Evolutionary conservation across 1,140 invertebrate species (phyloP).

Genomic region (Pseudomyrmex flavicornis): DNA sequence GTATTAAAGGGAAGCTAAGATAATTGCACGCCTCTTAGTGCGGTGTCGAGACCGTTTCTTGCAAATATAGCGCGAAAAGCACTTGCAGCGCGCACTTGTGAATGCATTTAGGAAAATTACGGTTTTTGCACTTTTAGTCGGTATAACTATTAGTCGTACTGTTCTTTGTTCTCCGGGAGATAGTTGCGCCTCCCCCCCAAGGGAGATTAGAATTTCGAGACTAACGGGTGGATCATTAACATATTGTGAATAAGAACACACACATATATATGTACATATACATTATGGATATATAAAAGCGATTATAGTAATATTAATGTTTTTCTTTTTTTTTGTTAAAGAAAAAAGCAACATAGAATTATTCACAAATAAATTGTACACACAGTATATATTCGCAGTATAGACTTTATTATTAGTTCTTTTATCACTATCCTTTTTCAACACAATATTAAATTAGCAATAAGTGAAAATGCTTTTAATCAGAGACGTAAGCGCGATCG

Average conservation of each 20-base stretch:
- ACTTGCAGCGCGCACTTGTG: not conserved
- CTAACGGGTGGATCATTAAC: not conserved
- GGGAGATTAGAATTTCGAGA: not conserved
- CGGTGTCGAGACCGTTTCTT: slow-evolving; percentile 20
- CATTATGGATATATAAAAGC: not conserved
- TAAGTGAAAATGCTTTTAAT: slow-evolving; percentile 21
- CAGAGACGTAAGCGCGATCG: slow-evolving; percentile 32
- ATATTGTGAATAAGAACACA: slow-evolving; percentile 7
- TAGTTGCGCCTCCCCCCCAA: not conserved
- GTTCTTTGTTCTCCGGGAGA: not conserved
- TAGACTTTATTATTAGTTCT: not conserved
- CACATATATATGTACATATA: too few species aligned
- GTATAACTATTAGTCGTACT: not conserved
- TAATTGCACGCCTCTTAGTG: slow-evolving; percentile 31
- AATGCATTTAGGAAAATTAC: slow-evolving; percentile 54
- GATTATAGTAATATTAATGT: not conserved
- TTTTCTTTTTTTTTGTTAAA: not conserved
- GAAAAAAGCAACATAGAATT: not conserved
- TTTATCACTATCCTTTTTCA: not conserved
- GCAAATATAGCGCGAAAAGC: not conserved
- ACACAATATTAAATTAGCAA: slow-evolving; percentile 39
- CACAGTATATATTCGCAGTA: not conserved
- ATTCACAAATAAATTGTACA: not conserved
- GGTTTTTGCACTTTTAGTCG: slow-evolving; percentile 12
- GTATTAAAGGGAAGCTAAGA: slow-evolving; percentile 28